These are phyloP conservation scores for Xyrichtys novacula DNA, from an alignment of 2,797 vertebrate genomes.

Conservation along the genomic window DNA sequence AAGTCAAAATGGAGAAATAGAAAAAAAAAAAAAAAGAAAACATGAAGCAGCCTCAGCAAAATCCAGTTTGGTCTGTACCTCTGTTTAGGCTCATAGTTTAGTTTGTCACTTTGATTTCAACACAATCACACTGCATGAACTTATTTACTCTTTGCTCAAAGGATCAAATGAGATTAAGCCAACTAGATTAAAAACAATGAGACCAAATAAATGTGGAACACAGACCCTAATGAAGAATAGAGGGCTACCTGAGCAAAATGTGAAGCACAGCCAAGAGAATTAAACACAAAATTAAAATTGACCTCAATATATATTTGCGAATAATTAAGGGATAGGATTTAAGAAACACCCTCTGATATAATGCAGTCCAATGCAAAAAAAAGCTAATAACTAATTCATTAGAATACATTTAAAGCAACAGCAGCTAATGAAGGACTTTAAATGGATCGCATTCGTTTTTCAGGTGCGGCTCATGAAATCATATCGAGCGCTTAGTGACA, in stretches of 20 bases:
- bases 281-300: slow-evolving; percentile 22
- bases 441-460: slow-evolving; percentile 16
- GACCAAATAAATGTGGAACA: slow-evolving; percentile 17
- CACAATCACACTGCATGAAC: not conserved
- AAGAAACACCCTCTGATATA: slow-evolving; percentile 13
- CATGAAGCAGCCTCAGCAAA: not conserved
- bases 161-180: slow-evolving; percentile 24
- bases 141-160: slow-evolving; percentile 9
- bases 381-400: slow-evolving; percentile 6
- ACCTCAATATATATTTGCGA: not conserved
- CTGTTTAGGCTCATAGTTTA: slow-evolving; percentile 8
- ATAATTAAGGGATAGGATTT: not conserved
- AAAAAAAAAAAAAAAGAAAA: not conserved
- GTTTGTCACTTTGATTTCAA: slow-evolving; percentile 11
- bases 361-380: slow-evolving; percentile 40
- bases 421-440: not conserved
- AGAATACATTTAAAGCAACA: not conserved
- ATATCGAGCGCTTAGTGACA: slow-evolving; percentile 14
- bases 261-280: slow-evolving; percentile 27
- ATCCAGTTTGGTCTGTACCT: slow-evolving; percentile 20
- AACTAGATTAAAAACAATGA: slow-evolving; percentile 8
- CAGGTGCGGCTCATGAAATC: slow-evolving; percentile 17
- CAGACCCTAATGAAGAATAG: slow-evolving; percentile 21
- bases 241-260: slow-evolving; percentile 71
- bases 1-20: not conserved